These are phyloP conservation scores for Empidonax traillii DNA, from an alignment of 2,113 vertebrate genomes.

Conservation along the genomic window DNA sequence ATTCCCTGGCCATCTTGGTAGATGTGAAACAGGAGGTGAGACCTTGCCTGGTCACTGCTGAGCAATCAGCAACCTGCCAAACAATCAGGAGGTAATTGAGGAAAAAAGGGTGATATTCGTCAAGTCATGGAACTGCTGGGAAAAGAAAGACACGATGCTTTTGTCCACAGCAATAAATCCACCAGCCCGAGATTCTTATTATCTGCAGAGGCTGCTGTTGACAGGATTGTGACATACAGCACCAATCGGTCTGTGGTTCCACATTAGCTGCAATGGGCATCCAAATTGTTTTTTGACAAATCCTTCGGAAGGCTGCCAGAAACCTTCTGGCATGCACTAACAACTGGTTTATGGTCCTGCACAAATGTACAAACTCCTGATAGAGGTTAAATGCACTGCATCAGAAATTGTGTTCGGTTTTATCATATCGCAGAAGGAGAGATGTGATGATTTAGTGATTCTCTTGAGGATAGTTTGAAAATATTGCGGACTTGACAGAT, in stretches of 20 bases:
- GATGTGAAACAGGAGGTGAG: not conserved
- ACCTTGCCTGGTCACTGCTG: not conserved
- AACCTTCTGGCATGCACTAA: not conserved
- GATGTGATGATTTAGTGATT: slow-evolving; percentile 16
- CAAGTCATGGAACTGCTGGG: not conserved
- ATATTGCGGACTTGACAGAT: not conserved
- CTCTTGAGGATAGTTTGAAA: not conserved
- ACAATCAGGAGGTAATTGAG: not conserved
- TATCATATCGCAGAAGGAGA: not conserved
- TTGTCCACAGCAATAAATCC: not conserved
- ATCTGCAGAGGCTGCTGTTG: not conserved
- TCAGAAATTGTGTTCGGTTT: slow-evolving; percentile 6
- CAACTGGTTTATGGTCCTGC: not conserved
- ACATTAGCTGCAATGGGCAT: not conserved
- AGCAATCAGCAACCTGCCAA: not conserved
- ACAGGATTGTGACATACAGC: not conserved
- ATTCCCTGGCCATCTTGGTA: accelerated
- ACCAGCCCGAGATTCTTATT: not conserved
- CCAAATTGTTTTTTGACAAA: slow-evolving; percentile 34
- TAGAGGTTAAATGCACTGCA: slow-evolving; percentile 1
- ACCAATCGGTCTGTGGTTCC: not conserved
- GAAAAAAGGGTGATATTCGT: not conserved
- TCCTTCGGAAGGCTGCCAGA: slow-evolving; percentile 19
- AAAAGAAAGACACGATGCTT: not conserved
- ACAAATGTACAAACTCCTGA: not conserved